Evolutionary conservation across 2,113 vertebrate genomes (phyloP).

Genomic region (Spheniscus mendiculus): DNA sequence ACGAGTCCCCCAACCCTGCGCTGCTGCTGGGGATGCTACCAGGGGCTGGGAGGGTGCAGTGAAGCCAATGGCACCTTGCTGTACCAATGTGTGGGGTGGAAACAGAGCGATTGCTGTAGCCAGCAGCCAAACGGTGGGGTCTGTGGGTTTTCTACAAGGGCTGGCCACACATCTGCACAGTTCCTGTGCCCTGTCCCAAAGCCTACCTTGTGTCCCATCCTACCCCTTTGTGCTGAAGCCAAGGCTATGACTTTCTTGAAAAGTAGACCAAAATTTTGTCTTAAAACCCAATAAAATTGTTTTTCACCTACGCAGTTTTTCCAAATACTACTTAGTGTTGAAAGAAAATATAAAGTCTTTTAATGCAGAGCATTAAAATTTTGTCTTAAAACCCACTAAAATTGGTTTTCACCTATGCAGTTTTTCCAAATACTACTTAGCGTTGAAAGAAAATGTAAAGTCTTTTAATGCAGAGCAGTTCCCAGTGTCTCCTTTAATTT

Average conservation of each 20-base stretch:
- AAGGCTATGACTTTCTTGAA: background rate
- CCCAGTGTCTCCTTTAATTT: background rate
- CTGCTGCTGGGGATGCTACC: background rate
- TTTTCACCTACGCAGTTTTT: background rate
- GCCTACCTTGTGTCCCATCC: background rate
- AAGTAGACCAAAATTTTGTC: background rate
- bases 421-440: background rate
- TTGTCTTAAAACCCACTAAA: background rate
- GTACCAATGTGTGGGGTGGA: rapidly evolving
- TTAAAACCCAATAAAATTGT: background rate
- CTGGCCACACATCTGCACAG: background rate
- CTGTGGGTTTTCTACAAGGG: background rate
- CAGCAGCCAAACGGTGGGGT: background rate
- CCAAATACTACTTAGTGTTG: background rate
- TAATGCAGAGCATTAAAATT: background rate
- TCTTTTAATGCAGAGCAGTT: background rate
- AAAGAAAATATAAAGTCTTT: background rate
- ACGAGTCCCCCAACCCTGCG: rapidly evolving
- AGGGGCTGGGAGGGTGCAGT: background rate
- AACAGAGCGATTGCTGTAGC: background rate
- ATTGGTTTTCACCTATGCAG: background rate
- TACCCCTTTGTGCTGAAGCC: background rate
- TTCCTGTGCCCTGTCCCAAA: background rate
- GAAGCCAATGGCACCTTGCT: rapidly evolving
- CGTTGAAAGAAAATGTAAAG: background rate